A percentile compares a stretch with the other conserved stretches of the same genome.
Conservation (phyloP, 2,797 vertebrate genomes). For the Sebastes wilsoni region DNA sequence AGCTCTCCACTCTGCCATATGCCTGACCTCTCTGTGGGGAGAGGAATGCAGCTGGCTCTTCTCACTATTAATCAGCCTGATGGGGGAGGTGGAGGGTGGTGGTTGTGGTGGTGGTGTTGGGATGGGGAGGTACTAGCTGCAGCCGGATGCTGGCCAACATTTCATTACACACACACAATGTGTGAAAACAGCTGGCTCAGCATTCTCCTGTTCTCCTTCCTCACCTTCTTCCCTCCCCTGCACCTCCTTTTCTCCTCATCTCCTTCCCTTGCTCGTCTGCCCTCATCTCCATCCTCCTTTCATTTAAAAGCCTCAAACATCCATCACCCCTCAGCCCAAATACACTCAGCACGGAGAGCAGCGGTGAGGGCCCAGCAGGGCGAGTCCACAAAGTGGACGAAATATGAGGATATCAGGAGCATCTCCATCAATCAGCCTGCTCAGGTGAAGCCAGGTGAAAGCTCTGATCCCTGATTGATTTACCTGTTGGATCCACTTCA, state of each 20-base stretch:
- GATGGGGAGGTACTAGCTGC: constrained; percentile 35
- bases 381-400: constrained; percentile 52
- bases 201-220: constrained; percentile 44
- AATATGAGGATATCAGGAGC: constrained; percentile 67
- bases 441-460: constrained; percentile 66
- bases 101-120: constrained; percentile 25
- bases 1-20: constrained; percentile 78
- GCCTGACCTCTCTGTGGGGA: constrained; percentile 78
- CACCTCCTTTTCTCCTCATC: constrained; percentile 29
- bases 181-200: constrained; percentile 64
- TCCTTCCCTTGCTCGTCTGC: constrained; percentile 37
- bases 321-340: constrained; percentile 64
- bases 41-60: constrained; percentile 78
- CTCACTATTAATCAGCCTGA: constrained; percentile 79
- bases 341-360: constrained; percentile 41
- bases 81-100: constrained; percentile 48
- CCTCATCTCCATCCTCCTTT: constrained; percentile 49
- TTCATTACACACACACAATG: constrained; percentile 22
- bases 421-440: constrained; percentile 66
- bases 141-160: constrained; percentile 55
- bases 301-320: constrained; percentile 61
- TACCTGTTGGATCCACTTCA: constrained; percentile 52
- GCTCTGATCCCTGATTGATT: constrained; percentile 65
- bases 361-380: constrained; percentile 39
- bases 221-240: constrained; percentile 38